Base-by-base conservation (phyloP, 2,888 invertebrate genomes). In the Netelia virgata region DNA sequence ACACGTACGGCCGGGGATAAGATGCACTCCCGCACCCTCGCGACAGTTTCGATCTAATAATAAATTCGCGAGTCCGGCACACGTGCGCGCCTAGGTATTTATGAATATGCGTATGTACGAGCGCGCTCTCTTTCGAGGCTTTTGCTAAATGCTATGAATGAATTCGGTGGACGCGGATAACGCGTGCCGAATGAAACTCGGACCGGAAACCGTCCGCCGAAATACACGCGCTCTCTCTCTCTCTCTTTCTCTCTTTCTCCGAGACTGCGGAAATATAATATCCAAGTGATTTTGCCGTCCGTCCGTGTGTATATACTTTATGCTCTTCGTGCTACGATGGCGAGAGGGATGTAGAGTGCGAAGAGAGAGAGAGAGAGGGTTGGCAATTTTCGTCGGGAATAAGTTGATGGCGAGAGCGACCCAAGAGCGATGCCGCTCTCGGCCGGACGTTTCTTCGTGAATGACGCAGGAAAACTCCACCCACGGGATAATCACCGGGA, bases 221-320 rank as follows among this genome's bases (percentile, higher is more conserved):
- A 81, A 84, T 84, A 78, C 55, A 77, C 68, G n/a, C 70, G 50
- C 16, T 36, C 36, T 55, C 75, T 68, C 55, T 23, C 53, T 28
- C 36, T 50, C 36, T 28, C 36, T 28, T 18, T 36, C 36, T 6
- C 36, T 88, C 82, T 70, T 61, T 74, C 73, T 18, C 50, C 73
- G 64, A 79, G 89, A 89, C 83, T 88, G 89, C 90, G 90, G 90
- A 90, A 90, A 87, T 85, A 79, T 86, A 84, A 87, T 81, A 68
- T 74, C 55, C 66, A 75, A 64, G 75, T 57, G 77, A 82, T 41
- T 77, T 77, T 59, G 68, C 47, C 50, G 23, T 61, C 20, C 18
- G n/a, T n/a, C 14, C 28, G 20, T 47, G 57, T 43, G 20, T 50
- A 59, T 47, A 28, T 41, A 47, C 53, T 16, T 47, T 23, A 16